Conservation (phyloP, 1,140 invertebrate genomes). For the Epicauta chinensis region DNA sequence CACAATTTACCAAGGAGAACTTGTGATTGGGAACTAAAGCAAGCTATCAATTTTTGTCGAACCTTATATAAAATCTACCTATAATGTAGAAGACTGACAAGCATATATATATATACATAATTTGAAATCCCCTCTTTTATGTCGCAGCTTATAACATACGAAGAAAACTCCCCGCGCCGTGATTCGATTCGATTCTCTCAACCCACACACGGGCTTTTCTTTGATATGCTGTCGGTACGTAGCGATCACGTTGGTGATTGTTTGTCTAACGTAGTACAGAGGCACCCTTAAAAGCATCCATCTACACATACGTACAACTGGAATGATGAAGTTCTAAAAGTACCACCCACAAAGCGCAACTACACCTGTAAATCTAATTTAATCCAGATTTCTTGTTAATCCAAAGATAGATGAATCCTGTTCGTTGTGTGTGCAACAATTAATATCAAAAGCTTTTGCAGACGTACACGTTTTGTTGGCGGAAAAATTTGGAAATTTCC, state of each 20-base stretch:
- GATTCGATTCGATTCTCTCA: slow-evolving; percentile 5
- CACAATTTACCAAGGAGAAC: slow-evolving; percentile 8
- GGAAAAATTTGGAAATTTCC: no score
- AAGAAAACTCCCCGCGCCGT: slow-evolving; percentile 15
- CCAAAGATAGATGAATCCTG: no score
- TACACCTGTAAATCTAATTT: no score
- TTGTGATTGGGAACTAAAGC: slow-evolving; percentile 11
- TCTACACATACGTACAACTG: no score
- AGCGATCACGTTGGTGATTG: slow-evolving; percentile 13
- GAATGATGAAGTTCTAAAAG: no score
- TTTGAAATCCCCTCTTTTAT: slow-evolving; percentile 9
- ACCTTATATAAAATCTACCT: background rate
- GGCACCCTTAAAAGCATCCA: slow-evolving; percentile 2
- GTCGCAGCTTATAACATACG: background rate
- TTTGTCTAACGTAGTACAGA: background rate
- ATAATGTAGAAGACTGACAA: no score
- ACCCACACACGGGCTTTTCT: slow-evolving; percentile 10
- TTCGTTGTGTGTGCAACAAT: no score
- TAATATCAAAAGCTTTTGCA: no score
- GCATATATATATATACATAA: slow-evolving; percentile 2
- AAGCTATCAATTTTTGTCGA: slow-evolving; percentile 15
- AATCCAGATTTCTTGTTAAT: no score
- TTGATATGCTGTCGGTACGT: background rate
- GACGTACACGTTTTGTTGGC: no score
- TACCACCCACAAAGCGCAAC: no score